Percentiles rank a stretch among this genome's conserved stretches.
Evolutionary conservation across 2,797 vertebrate species (phyloP).

Genomic region (Cryptoblepharus egeriae): DNA sequence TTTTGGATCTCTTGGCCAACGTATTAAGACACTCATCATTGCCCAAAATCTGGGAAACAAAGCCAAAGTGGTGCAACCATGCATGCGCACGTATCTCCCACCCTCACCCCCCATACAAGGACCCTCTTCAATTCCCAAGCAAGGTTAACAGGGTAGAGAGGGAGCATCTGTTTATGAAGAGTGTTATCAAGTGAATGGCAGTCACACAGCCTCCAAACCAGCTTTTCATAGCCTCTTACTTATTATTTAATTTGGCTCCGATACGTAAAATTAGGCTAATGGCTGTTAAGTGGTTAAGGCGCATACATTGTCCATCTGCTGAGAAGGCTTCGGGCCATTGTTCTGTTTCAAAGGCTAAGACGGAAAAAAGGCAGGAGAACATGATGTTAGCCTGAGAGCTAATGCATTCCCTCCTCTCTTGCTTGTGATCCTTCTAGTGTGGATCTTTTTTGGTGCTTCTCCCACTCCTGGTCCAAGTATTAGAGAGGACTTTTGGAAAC

Average conservation of each 20-base stretch:
- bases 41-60: not conserved
- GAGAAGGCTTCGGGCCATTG: constrained; percentile 79
- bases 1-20: constrained; percentile 23
- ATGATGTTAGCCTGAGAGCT: constrained; percentile 73
- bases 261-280: constrained; percentile 81
- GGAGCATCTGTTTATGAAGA: constrained; percentile 77
- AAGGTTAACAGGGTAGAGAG: constrained; percentile 75
- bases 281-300: constrained; percentile 83
- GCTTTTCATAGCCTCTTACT: constrained; percentile 81
- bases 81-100: no score
- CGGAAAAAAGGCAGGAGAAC: constrained; percentile 68
- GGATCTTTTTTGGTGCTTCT: constrained; percentile 56
- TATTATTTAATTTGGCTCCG: constrained; percentile 84
- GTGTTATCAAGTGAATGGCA: constrained; percentile 75
- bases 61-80: no score
- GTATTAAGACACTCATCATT: not conserved
- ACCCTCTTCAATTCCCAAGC: constrained; percentile 41
- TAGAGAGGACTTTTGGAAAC: constrained; percentile 70
- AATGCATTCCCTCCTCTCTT: constrained; percentile 64
- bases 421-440: constrained; percentile 65
- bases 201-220: constrained; percentile 75
- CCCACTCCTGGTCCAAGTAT: constrained; percentile 60
- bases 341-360: constrained; percentile 79
- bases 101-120: no score
- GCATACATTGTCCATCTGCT: constrained; percentile 80